A percentile compares a stretch with the other conserved stretches of the same genome.
phyloP scores from a whole-genome alignment of 2,888 invertebrate species.

The Hipparchia sbordonii region DNA sequence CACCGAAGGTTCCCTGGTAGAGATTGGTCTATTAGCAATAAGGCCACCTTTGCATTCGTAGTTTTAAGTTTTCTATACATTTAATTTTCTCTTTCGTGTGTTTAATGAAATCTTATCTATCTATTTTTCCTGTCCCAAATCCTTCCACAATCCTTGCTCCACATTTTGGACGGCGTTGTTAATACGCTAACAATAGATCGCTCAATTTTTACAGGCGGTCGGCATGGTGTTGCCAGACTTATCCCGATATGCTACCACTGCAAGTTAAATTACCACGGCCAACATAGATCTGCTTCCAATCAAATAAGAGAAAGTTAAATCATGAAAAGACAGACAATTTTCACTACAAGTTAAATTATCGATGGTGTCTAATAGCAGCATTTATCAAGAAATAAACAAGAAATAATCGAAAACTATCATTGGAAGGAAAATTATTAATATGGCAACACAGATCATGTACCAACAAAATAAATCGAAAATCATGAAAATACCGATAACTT shows the following conservation, averaged over 20 bases:
- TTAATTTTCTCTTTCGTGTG: too few species aligned
- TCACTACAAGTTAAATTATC: constrained; percentile 76
- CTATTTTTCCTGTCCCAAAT: background rate
- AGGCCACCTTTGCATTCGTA: too few species aligned
- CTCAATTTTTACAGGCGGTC: constrained; percentile 79
- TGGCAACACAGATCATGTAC: background rate
- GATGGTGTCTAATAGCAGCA: background rate
- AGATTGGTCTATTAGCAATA: too few species aligned
- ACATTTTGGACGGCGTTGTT: constrained; percentile 59
- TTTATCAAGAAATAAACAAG: too few species aligned
- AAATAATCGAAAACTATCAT: background rate
- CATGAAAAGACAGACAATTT: too few species aligned
- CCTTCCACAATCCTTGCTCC: constrained; percentile 40
- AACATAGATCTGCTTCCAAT: constrained; percentile 11
- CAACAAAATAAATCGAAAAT: too few species aligned
- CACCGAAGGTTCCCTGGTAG: too few species aligned
- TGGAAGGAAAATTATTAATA: background rate
- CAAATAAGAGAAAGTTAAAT: background rate
- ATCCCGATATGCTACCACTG: constrained; percentile 83
- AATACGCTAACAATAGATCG: constrained; percentile 66
- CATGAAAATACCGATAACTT: background rate
- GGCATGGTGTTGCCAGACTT: constrained; percentile 83
- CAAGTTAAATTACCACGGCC: constrained; percentile 60
- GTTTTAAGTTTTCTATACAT: too few species aligned
- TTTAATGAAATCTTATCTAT: too few species aligned